Evolutionary conservation across 1,140 invertebrate species (phyloP), one percentile per base, ranked within the genome.

Genomic region (Drosophila oshimai): DNA sequence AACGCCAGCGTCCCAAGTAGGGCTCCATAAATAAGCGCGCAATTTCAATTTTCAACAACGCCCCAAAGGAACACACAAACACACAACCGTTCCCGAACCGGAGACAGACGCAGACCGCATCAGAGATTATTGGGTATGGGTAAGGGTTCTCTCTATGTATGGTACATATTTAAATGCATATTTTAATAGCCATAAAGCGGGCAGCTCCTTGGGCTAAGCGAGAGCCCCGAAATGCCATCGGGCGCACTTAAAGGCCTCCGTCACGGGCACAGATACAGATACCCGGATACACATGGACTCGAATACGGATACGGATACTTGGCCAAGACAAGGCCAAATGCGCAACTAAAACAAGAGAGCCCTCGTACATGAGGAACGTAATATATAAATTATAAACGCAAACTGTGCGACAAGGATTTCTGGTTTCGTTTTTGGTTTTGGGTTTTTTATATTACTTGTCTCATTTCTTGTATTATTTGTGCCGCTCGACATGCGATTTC

Each of bases 361-460:
- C 28, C 51, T 62, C 58, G 58, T 60, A 46, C 53, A 54, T 68
- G 46, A 24, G 37, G 65, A 58, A 75, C 68, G 75, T 75, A 79
- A 80, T 86, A 86, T 86, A 86, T 86, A 86, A 86, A 86, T 86
- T 86, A 86, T 86, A 86, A 86, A 86, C 75, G 80, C 81, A 86
- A 86, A 86, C 81, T 87, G 67, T 86, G 75, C 80, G 75, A 86
- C 81, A 87, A 86, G 80, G 75, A 76, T 76, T 81, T 71, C 28
- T 51, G 47, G 37, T 44, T 72, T 70, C 13, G n/a, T 37, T 12
- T n/a, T 37, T 24, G 37, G 5, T 2, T 47, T 64, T n/a, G n/a
- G n/a, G n/a, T n/a, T n/a, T 29, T n/a, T n/a, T 28, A 10, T 34
- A 15, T 22, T 60, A 28, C 28, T 36, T 55, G 53, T 33, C 29